These are phyloP conservation scores for Daboia siamensis DNA, from an alignment of 2,113 vertebrate genomes.

Conservation along the genomic window DNA sequence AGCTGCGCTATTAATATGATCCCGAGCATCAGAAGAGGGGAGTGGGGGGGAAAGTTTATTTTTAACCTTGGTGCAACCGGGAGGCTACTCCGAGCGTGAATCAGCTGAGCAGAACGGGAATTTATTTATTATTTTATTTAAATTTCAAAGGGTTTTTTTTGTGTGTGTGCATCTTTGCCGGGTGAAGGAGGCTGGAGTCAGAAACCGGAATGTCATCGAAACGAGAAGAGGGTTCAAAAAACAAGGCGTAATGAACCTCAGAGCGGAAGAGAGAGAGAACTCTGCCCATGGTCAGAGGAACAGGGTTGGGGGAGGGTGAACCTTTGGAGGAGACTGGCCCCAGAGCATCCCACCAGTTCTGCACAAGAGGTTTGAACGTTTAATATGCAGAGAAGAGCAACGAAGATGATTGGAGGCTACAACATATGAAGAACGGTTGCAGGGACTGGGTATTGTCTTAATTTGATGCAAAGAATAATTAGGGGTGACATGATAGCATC, in stretches of 20 bases:
- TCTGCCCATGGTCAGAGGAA: neutral
- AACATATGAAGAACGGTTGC: too few species aligned
- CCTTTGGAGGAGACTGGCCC: neutral
- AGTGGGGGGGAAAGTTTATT: neutral
- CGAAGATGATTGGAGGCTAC: too few species aligned
- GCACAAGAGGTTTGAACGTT: neutral
- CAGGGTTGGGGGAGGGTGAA: neutral
- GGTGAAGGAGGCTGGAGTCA: neutral
- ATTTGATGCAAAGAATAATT: too few species aligned
- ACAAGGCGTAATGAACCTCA: too few species aligned
- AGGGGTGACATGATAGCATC: too few species aligned
- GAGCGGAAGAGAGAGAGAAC: neutral
- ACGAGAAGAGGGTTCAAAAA: neutral
- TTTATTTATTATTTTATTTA: neutral
- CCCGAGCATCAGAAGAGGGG: neutral
- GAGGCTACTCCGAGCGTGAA: conserved; percentile 23
- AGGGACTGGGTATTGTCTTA: too few species aligned
- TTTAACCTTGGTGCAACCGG: conserved; percentile 4
- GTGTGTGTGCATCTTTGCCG: too few species aligned
- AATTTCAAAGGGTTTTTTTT: neutral
- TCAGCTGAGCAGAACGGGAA: conserved; percentile 23
- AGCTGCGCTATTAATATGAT: neutral
- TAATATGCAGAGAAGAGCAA: too few species aligned
- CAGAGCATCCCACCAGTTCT: neutral
- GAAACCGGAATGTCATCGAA: neutral